These are phyloP conservation scores for Hypsibius dujardini DNA, from an alignment of 1,140 invertebrate genomes.

Conservation along the genomic window DNA sequence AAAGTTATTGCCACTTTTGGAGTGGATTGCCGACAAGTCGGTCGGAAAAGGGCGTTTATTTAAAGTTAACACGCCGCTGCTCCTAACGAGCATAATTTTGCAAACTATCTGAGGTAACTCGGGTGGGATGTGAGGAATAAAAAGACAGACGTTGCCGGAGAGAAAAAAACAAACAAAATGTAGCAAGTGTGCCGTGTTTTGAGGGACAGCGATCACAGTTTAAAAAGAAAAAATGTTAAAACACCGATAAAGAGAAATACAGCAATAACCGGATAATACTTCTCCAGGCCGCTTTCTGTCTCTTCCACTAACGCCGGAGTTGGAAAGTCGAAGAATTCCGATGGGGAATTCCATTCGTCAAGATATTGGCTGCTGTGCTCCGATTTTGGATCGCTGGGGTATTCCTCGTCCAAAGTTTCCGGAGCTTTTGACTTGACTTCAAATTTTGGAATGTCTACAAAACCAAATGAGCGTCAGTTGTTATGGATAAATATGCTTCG, in stretches of 20 bases:
- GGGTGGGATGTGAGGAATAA: too few species aligned
- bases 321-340: neutral
- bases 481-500: neutral
- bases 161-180: too few species aligned
- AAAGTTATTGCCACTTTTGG: too few species aligned
- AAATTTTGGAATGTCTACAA: conserved; percentile 11
- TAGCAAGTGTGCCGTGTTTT: too few species aligned
- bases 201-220: neutral
- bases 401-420: neutral
- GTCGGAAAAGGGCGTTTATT: too few species aligned
- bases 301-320: neutral
- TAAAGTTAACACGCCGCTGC: too few species aligned
- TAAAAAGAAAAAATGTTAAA: neutral
- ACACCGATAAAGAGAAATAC: conserved; percentile 4
- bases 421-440: neutral
- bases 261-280: conserved; percentile 11
- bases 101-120: too few species aligned
- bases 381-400: neutral
- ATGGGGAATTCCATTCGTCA: neutral
- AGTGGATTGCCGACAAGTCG: too few species aligned
- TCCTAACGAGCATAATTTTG: too few species aligned
- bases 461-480: neutral
- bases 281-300: neutral
- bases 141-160: too few species aligned
- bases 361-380: neutral